Conservation (phyloP, 2,113 vertebrate genomes). For the Gallinago paraguaiae region DNA sequence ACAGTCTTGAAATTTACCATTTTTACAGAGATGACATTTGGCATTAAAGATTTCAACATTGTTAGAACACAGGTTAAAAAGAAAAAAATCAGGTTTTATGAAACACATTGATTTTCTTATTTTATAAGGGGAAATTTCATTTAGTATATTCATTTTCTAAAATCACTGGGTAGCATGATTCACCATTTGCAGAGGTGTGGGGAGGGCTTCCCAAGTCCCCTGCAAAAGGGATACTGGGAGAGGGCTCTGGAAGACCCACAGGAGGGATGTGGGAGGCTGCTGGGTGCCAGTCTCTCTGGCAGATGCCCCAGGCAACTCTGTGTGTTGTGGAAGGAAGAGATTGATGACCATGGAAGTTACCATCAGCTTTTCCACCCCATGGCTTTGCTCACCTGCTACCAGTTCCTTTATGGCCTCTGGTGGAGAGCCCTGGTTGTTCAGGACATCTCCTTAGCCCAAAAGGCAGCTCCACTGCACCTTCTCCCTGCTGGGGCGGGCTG, state of each 20-base stretch:
- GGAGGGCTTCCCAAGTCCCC: background rate
- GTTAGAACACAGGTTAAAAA: background rate
- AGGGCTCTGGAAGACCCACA: background rate
- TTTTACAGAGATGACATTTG: background rate
- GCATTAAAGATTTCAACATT: background rate
- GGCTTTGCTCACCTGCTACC: background rate
- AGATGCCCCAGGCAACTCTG: fast-evolving
- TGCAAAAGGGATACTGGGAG: fast-evolving
- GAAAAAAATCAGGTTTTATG: background rate
- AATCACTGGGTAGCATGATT: background rate
- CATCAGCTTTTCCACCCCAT: background rate
- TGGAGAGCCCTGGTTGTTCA: background rate
- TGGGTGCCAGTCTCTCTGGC: fast-evolving
- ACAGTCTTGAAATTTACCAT: constrained; percentile 14
- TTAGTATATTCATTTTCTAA: background rate
- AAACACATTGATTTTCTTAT: background rate
- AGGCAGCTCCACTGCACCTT: background rate
- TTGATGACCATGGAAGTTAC: background rate
- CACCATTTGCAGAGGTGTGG: background rate
- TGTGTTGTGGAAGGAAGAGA: background rate
- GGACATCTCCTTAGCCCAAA: background rate
- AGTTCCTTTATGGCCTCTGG: background rate
- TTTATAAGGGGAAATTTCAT: background rate
- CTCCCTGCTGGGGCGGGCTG: background rate
- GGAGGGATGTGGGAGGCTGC: background rate